Evolutionary conservation across 2,888 invertebrate species (phyloP).

Genomic region (Rhamnusium bicolor): DNA sequence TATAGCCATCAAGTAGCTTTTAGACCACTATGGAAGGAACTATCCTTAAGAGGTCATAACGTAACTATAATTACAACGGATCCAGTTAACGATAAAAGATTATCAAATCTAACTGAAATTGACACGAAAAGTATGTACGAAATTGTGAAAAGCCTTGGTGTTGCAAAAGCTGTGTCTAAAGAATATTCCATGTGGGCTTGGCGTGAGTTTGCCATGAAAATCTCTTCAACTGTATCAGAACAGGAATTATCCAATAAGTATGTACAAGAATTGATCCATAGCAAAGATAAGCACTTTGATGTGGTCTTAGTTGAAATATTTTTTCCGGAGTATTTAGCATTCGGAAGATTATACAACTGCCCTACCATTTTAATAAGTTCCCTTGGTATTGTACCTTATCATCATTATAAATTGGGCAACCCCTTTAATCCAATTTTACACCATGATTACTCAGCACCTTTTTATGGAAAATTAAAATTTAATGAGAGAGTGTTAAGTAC

Average conservation of each 20-base stretch:
- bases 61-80: constrained; percentile 57
- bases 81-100: constrained; percentile 31
- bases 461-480: constrained; percentile 1
- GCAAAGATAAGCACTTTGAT: no score
- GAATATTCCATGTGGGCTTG: no score
- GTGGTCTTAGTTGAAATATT: no score
- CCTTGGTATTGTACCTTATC: not conserved
- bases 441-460: not conserved
- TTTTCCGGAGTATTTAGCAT: no score
- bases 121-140: no score
- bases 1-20: constrained; percentile 59
- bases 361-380: not conserved
- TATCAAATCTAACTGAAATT: constrained; percentile 64
- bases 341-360: not conserved
- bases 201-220: no score
- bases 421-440: constrained; percentile 2
- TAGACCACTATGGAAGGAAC: constrained; percentile 50
- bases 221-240: no score
- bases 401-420: not conserved
- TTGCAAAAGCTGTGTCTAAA: no score
- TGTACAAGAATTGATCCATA: no score
- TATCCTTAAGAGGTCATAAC: constrained; percentile 59
- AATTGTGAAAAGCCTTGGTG: no score
- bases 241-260: no score
- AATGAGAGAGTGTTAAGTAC: not conserved